These are phyloP conservation scores for Diabrotica virgifera DNA, from an alignment of 1,140 invertebrate species.

Conservation along the genomic window DNA sequence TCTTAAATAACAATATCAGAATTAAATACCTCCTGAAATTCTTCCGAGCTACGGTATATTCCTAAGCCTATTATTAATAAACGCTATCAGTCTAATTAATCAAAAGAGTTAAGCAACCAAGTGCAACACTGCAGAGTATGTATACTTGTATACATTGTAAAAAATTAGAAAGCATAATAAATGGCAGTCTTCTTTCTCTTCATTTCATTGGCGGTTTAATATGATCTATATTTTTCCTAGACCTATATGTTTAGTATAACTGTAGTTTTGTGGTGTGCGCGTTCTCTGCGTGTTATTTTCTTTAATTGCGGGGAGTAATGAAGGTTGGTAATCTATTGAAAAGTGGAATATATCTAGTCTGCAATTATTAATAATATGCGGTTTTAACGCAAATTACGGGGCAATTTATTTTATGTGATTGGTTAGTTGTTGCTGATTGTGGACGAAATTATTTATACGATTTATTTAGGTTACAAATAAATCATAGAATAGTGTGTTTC, in stretches of 20 bases:
- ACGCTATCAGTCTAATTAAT: slow-evolving; percentile 6
- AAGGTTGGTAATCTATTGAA: slow-evolving; percentile 11
- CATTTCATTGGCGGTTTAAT: slow-evolving; percentile 6
- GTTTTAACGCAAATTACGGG: too few species aligned
- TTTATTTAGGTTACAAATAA: too few species aligned
- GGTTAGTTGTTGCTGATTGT: too few species aligned
- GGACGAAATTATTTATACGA: too few species aligned
- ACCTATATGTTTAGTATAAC: slow-evolving; percentile 12
- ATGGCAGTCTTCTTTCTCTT: slow-evolving; percentile 18
- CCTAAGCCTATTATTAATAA: too few species aligned
- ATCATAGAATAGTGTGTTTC: too few species aligned
- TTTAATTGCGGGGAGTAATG: neutral
- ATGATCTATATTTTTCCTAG: slow-evolving; percentile 10
- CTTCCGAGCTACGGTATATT: too few species aligned
- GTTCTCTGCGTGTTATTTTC: neutral
- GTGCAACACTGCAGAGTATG: slow-evolving; percentile 24
- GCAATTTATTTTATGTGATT: too few species aligned
- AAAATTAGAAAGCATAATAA: slow-evolving; percentile 43
- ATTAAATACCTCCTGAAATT: too few species aligned
- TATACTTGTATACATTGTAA: slow-evolving; percentile 29
- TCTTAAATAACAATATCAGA: too few species aligned
- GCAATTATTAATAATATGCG: too few species aligned
- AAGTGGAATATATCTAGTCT: neutral
- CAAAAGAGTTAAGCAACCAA: slow-evolving; percentile 10
- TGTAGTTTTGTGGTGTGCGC: neutral